phyloP scores from a whole-genome alignment of 1,140 invertebrate genomes.

The Pemphigus obesinymphae region DNA sequence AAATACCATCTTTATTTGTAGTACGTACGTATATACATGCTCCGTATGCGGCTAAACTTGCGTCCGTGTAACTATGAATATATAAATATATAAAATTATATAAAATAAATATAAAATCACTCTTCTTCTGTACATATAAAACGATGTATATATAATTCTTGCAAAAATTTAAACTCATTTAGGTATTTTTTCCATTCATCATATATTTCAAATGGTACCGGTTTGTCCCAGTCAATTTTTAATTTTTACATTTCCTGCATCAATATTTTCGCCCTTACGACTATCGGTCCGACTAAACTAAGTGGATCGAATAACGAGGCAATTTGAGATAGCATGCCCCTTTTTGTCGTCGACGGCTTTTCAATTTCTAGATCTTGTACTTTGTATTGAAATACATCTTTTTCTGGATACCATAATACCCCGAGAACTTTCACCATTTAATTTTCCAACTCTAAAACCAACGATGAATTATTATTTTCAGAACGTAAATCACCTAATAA shows the following conservation, averaged over 20 bases:
- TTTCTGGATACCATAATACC: neutral
- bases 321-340: slow-evolving; percentile 43
- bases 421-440: too few relatives aligned
- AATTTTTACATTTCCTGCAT: slow-evolving; percentile 43
- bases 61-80: slow-evolving; percentile 47
- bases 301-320: slow-evolving; percentile 48
- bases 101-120: too few relatives aligned
- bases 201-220: neutral
- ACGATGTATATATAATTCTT: neutral
- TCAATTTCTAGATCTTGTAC: neutral
- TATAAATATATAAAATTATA: too few relatives aligned
- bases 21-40: slow-evolving; percentile 45
- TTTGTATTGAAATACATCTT: neutral
- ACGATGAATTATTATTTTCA: neutral
- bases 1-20: neutral
- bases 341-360: slow-evolving; percentile 13
- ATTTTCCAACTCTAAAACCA: neutral
- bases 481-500: too few relatives aligned
- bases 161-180: neutral
- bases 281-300: slow-evolving; percentile 46
- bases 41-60: slow-evolving; percentile 46
- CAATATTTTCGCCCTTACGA: too few relatives aligned
- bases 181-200: neutral
- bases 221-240: neutral
- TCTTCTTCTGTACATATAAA: neutral